phyloP scores from a whole-genome alignment of 2,113 vertebrate genomes.

The Bucco capensis region DNA sequence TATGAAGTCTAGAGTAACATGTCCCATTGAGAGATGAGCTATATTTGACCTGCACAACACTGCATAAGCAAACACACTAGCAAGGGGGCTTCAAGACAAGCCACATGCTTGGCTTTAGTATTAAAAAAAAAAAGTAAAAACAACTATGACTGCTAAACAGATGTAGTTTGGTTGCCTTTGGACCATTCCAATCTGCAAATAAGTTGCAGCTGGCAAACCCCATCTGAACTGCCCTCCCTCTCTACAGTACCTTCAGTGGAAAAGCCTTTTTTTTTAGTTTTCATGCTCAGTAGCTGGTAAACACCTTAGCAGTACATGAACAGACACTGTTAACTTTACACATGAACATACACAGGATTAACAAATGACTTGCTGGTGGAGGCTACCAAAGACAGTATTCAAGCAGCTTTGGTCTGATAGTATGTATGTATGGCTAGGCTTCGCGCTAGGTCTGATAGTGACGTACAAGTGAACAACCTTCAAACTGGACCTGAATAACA shows the following conservation, averaged over 20 bases:
- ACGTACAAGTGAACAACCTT: background rate
- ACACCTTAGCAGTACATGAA: background rate
- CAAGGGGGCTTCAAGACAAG: background rate
- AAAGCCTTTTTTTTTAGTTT: background rate
- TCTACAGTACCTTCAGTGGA: background rate
- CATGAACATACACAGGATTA: background rate
- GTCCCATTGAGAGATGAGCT: background rate
- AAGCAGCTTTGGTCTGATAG: background rate
- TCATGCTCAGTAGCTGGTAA: background rate
- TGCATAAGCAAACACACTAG: background rate
- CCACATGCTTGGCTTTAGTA: background rate
- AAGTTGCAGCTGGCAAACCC: background rate
- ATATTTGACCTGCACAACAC: background rate
- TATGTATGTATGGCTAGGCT: too few species aligned
- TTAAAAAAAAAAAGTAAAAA: background rate
- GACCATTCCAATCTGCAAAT: background rate
- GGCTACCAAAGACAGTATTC: background rate
- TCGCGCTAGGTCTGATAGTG: background rate
- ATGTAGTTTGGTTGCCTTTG: background rate
- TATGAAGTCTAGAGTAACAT: background rate
- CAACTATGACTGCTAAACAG: background rate
- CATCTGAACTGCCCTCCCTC: background rate
- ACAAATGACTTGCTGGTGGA: fast-evolving
- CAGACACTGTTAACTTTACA: background rate
- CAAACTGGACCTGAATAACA: background rate